Evolutionary conservation across 2,888 invertebrate genomes (phyloP).

Genomic region (Conistra vaccinii): DNA sequence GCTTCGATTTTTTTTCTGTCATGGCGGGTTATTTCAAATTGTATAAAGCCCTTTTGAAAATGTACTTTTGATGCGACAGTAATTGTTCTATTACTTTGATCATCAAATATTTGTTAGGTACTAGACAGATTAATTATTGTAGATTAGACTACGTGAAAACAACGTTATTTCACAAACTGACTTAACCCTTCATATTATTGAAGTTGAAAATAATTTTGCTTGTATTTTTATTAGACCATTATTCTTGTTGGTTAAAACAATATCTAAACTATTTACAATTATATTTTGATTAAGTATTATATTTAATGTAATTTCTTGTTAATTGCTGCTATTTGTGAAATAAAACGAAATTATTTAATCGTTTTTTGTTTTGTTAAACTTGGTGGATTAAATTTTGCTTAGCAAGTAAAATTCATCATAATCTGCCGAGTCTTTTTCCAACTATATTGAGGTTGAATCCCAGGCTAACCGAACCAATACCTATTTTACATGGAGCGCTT

Average conservation of each 20-base stretch:
- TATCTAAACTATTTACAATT: background rate
- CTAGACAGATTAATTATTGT: slow-evolving; percentile 1
- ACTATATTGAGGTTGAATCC: background rate
- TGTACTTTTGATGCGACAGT: slow-evolving; percentile 9
- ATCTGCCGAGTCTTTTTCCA: background rate
- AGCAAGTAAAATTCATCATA: background rate
- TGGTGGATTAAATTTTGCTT: background rate
- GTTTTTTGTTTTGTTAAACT: background rate
- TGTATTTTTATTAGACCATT: background rate
- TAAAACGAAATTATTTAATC: background rate
- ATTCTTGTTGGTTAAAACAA: background rate
- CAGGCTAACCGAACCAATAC: background rate
- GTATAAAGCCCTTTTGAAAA: background rate
- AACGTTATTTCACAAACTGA: slow-evolving; percentile 1
- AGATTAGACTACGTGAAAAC: background rate
- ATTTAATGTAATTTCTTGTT: background rate
- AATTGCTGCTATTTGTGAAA: background rate
- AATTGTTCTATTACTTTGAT: slow-evolving; percentile 9
- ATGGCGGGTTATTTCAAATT: background rate
- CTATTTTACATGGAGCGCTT: background rate
- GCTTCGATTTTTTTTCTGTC: background rate
- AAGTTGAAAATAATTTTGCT: background rate
- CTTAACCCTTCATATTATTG: no score
- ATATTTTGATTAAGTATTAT: background rate
- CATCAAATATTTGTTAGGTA: background rate